These are phyloP conservation scores for Cheilosia vulpina DNA, from an alignment of 2,888 invertebrate species.

Conservation along the genomic window DNA sequence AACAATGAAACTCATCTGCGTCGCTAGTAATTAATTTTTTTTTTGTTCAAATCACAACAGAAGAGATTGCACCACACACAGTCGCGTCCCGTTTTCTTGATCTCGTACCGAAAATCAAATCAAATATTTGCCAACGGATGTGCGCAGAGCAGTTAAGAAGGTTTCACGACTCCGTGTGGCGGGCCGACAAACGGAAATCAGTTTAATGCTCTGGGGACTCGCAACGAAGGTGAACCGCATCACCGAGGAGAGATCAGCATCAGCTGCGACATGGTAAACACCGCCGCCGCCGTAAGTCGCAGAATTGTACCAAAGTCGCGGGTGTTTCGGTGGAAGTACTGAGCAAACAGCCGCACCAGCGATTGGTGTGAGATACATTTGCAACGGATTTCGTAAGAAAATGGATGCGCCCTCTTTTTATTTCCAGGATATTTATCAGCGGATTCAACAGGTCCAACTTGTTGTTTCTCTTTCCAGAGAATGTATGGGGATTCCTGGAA, in stretches of 20 bases:
- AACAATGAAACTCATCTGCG: constrained; percentile 53
- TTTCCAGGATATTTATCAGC: constrained; percentile 46
- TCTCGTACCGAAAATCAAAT: constrained; percentile 63
- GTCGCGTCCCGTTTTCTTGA: constrained; percentile 34
- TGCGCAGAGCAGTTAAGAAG: constrained; percentile 60
- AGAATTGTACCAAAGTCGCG: background rate
- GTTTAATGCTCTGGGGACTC: background rate
- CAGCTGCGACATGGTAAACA: constrained; percentile 70
- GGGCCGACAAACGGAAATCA: constrained; percentile 65
- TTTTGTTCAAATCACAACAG: constrained; percentile 45
- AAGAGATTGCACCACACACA: constrained; percentile 54
- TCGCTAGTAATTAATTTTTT: constrained; percentile 48
- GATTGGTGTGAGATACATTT: constrained; percentile 9
- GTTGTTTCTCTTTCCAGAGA: constrained; percentile 51
- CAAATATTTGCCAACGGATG: constrained; percentile 73
- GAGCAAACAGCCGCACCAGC: constrained; percentile 36
- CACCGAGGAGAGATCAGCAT: constrained; percentile 54
- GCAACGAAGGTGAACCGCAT: constrained; percentile 66
- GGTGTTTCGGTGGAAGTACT: constrained; percentile 35
- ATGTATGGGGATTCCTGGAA: constrained; percentile 50
- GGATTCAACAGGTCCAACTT: constrained; percentile 57
- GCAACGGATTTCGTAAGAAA: constrained; percentile 42
- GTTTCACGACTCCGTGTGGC: constrained; percentile 10
- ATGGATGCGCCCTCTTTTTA: constrained; percentile 5
- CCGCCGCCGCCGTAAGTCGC: constrained; percentile 38